A percentile compares a stretch with the other conserved stretches of the same genome.
These are phyloP conservation scores for Polydrusus tereticollis DNA, from an alignment of 2,888 invertebrate genomes.

Conservation along the genomic window DNA sequence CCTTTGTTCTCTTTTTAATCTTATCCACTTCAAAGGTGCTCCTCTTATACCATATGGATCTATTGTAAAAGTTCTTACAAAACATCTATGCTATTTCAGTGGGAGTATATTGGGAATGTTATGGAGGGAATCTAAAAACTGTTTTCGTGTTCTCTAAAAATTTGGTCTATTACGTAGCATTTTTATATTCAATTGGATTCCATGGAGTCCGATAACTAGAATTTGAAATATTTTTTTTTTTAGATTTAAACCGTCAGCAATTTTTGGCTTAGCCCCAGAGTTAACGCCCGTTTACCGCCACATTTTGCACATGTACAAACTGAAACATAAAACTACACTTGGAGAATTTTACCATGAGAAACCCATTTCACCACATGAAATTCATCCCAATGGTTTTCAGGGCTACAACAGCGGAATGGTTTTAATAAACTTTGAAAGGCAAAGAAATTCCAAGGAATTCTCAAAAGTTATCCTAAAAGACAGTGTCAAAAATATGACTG, in stretches of 20 bases:
- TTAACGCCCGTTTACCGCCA: conserved; percentile 85
- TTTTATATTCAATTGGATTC: too few species aligned
- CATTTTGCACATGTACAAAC: conserved; percentile 77
- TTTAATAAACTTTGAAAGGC: conserved; percentile 76
- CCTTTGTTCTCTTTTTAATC: too few species aligned
- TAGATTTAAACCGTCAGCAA: conserved; percentile 73
- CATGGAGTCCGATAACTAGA: too few species aligned
- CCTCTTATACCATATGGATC: too few species aligned
- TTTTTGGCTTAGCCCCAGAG: conserved; percentile 82
- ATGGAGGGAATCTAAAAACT: too few species aligned
- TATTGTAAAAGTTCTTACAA: too few species aligned
- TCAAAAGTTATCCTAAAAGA: conserved; percentile 70
- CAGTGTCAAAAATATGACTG: conserved; percentile 70
- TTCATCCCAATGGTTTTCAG: conserved; percentile 72
- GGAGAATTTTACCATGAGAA: conserved; percentile 66
- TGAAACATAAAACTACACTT: conserved; percentile 73
- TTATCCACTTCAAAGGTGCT: too few species aligned
- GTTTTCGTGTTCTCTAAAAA: too few species aligned
- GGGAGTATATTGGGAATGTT: too few species aligned
- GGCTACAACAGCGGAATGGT: conserved; percentile 88
- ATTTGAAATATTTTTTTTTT: conserved; percentile 48
- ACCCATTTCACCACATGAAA: conserved; percentile 47
- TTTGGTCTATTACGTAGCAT: too few species aligned
- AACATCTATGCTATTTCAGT: too few species aligned
- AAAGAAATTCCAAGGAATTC: conserved; percentile 75